phyloP scores from a whole-genome alignment of 2,113 vertebrate species.

The Hirundichthys speculiger region DNA sequence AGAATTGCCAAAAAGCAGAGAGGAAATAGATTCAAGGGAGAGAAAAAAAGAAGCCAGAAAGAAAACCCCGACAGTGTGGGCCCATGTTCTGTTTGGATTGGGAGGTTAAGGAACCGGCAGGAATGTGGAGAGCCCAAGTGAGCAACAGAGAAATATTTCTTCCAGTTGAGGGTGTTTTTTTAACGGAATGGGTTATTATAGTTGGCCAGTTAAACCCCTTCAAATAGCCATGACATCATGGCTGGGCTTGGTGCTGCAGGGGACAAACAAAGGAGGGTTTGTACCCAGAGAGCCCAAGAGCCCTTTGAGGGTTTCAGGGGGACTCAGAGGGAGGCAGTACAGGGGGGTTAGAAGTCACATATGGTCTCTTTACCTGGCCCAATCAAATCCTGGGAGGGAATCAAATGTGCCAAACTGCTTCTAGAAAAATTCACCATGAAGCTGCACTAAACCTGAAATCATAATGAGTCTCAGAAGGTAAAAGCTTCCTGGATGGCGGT shows the following conservation, averaged over 20 bases:
- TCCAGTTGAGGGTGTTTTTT: slow-evolving; percentile 77
- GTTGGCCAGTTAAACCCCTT: slow-evolving; percentile 80
- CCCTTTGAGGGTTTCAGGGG: slow-evolving; percentile 67
- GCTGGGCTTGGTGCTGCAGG: slow-evolving; percentile 72
- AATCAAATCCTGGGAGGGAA: slow-evolving; percentile 61
- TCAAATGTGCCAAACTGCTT: slow-evolving; percentile 58
- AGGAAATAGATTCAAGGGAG: slow-evolving; percentile 74
- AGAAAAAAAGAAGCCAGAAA: slow-evolving; percentile 64
- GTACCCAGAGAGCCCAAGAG: slow-evolving; percentile 74
- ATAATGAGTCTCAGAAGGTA: slow-evolving; percentile 17
- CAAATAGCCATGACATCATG: slow-evolving; percentile 82
- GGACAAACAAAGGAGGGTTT: slow-evolving; percentile 81
- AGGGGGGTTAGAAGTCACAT: slow-evolving; percentile 77
- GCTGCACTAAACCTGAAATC: slow-evolving; percentile 23
- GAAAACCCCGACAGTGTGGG: slow-evolving; percentile 72
- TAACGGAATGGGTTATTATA: slow-evolving; percentile 82
- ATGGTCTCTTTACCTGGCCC: slow-evolving; percentile 76
- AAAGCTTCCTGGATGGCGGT: slow-evolving; percentile 1
- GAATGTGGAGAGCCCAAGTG: slow-evolving; percentile 76
- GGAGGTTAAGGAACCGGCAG: slow-evolving; percentile 78
- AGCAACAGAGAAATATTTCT: slow-evolving; percentile 81
- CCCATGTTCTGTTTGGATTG: slow-evolving; percentile 77
- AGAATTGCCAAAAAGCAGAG: slow-evolving; percentile 62
- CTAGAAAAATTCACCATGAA: slow-evolving; percentile 32
- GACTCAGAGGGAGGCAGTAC: slow-evolving; percentile 57